A percentile compares a stretch with the other conserved stretches of the same genome.
These are phyloP conservation scores for Oreortyx pictus DNA, from an alignment of 2,797 vertebrate species.

Conservation along the genomic window DNA sequence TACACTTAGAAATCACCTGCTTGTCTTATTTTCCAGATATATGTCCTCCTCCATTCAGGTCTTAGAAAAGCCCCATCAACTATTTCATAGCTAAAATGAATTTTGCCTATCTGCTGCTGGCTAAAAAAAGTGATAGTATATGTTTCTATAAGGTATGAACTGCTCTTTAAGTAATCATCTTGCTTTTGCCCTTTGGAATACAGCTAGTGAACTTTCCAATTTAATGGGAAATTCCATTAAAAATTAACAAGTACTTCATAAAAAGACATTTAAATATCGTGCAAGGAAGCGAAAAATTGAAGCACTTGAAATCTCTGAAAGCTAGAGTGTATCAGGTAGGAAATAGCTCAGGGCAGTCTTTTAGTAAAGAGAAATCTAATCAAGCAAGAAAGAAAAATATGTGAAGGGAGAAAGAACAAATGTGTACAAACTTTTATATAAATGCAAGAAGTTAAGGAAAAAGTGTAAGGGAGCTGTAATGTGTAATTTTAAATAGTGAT, in stretches of 20 bases:
- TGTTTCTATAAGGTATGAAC: neutral
- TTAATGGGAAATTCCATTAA: neutral
- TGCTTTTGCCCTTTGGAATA: neutral
- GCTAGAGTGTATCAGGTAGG: neutral
- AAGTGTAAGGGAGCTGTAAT: neutral
- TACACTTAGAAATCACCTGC: neutral
- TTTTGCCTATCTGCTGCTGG: neutral
- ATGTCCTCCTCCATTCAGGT: neutral
- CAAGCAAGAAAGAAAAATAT: neutral
- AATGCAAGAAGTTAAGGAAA: fast-evolving
- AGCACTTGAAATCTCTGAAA: neutral
- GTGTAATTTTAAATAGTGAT: neutral
- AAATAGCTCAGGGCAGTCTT: neutral
- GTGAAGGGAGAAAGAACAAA: neutral
- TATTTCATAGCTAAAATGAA: neutral
- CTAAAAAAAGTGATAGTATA: neutral
- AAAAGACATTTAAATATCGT: neutral
- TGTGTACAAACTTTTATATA: neutral
- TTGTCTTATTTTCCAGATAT: neutral
- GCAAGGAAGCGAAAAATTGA: neutral
- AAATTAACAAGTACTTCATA: neutral
- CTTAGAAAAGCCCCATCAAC: neutral
- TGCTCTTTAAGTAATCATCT: neutral
- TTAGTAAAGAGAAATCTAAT: neutral
- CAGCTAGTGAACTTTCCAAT: neutral